Evolutionary conservation across 2,797 vertebrate genomes (phyloP).

Genomic region (Oreortyx pictus): DNA sequence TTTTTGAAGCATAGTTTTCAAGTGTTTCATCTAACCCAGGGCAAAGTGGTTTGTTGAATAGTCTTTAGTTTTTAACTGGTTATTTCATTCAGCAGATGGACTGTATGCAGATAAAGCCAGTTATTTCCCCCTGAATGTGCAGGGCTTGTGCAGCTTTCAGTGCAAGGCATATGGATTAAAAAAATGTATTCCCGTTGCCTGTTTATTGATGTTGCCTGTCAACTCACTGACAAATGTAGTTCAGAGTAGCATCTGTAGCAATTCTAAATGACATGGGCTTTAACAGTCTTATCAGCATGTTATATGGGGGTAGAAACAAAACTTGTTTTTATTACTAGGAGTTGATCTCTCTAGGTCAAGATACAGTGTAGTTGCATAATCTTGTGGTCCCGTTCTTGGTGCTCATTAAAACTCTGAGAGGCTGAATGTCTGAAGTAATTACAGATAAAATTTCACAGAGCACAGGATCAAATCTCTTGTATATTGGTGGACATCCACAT

Average conservation of each 20-base stretch:
- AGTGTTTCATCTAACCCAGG: neutral
- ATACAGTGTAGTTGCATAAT: neutral
- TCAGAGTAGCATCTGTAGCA: constrained; percentile 1
- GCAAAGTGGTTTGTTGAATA: neutral
- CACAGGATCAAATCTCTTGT: neutral
- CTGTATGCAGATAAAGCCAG: neutral
- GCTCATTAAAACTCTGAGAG: neutral
- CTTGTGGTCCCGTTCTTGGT: neutral
- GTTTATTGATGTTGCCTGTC: constrained; percentile 2
- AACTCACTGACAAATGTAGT: neutral
- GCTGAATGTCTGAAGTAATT: constrained; percentile 1
- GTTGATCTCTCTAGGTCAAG: constrained; percentile 20
- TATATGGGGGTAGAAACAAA: constrained; percentile 1
- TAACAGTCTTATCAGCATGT: constrained; percentile 27
- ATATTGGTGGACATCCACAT: neutral
- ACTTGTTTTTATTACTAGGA: constrained; percentile 29
- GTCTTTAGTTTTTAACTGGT: neutral
- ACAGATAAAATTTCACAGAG: neutral
- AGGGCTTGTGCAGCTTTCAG: neutral
- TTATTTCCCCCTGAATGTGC: neutral
- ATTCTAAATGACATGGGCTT: constrained; percentile 9
- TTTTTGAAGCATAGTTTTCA: neutral
- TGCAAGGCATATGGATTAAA: neutral
- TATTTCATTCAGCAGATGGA: neutral
- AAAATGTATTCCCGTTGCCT: neutral